Conservation (phyloP, 2,888 invertebrate genomes). For the Tromatobia lineatoria region DNA sequence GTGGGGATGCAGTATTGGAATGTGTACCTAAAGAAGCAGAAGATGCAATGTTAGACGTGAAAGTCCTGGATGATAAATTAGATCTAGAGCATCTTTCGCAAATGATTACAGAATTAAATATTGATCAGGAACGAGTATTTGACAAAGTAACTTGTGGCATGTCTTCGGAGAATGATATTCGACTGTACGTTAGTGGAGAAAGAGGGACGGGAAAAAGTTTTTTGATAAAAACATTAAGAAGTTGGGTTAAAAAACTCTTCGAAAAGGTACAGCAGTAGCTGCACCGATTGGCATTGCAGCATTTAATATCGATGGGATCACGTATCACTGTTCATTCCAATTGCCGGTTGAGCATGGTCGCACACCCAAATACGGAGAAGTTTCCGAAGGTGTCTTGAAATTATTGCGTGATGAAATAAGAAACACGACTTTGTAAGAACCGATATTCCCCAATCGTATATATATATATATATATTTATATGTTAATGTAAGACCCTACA, state of each 20-base stretch:
- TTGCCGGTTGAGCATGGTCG: conserved; percentile 76
- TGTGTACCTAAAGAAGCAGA: too few species aligned
- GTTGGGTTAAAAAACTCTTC: conserved; percentile 70
- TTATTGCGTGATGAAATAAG: conserved; percentile 71
- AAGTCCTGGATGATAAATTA: conserved; percentile 56
- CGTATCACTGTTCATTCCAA: conserved; percentile 77
- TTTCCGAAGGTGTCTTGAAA: conserved; percentile 61
- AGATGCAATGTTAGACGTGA: conserved; percentile 73
- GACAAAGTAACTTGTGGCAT: conserved; percentile 53
- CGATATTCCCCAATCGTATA: too few species aligned
- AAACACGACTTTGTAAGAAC: too few species aligned
- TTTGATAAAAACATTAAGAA: conserved; percentile 70
- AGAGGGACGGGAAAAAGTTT: conserved; percentile 62
- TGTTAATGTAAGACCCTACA: too few species aligned
- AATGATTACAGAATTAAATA: conserved; percentile 69
- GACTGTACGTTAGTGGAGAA: conserved; percentile 70
- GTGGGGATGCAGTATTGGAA: conserved; percentile 53
- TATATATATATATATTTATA: too few species aligned
- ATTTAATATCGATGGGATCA: conserved; percentile 78
- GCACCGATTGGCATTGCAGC: conserved; percentile 79
- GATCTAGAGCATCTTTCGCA: conserved; percentile 47
- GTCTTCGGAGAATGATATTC: conserved; percentile 39
- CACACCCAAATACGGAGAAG: conserved; percentile 72
- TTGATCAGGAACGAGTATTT: conserved; percentile 70
- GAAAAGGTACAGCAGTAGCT: conserved; percentile 75